Evolutionary conservation across 2,888 invertebrate species (phyloP), one percentile per base, ranked within the genome.

Genomic region (Pristionchus maxplancki): DNA sequence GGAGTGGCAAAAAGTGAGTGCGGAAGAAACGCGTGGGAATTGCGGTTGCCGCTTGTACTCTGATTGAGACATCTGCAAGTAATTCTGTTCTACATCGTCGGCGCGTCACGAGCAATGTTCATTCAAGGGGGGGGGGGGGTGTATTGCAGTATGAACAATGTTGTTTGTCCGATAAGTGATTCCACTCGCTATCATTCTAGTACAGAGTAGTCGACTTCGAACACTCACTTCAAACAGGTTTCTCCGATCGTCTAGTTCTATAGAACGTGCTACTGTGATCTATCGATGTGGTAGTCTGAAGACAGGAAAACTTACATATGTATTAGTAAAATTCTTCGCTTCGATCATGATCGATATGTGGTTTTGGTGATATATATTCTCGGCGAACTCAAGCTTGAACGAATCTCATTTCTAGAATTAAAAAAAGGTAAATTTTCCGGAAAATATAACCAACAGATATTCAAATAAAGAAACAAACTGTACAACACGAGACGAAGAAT

Each of bases 1-100:
- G n/a, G 86, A 86, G 67, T 86, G 86, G 28, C 34, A 34, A 48
- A 86, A 67, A 15, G 86, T 48, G 20, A 86, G 86, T 15, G 86
- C 44, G 11, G 44, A 53, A 11, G 44, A 53, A 15, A 86, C 24
- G 5, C 64, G 86, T 28, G 86, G 86, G 48, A 86, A 86, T 11
- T 48, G 34, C 6, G 86, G 86, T 8, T 0, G 11, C 31, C 67
- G 64, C 20, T 86, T 86, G 48, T 86, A 86, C 67, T 48, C 86
- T 0, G 64, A 67, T 31, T 48, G 86, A 31, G 86, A 40, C 86
- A 67, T 53, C 86, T 86, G 48, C 31, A 86, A 58, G 34, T 0
- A 28, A 31, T 28, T 62, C 11, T 62, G n/a, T 28, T n/a, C 24
- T n/a, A 28, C 11, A 62, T 6, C 62, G 11, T 6, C 15, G 15